Conservation (phyloP, 53 echinoderm and acorn worm genomes). For the Crossaster papposus region DNA sequence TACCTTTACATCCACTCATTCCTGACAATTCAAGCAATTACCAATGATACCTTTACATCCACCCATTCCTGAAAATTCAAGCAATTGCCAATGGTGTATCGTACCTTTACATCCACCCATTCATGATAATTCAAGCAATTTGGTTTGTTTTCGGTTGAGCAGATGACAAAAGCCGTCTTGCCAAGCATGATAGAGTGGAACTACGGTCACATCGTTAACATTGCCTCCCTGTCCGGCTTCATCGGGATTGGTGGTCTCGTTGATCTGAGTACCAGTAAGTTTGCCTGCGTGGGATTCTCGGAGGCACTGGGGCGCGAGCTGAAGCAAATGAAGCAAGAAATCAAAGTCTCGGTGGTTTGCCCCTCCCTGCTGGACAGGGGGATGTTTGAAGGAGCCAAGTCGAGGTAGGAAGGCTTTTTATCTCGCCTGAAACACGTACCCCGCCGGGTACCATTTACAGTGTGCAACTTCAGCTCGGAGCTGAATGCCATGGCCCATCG, state of each 20-base stretch:
- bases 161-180: conserved; percentile 96
- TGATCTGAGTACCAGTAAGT: conserved; percentile 92
- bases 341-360: conserved; percentile 84
- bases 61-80: too few species aligned
- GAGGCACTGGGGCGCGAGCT: conserved; percentile 87
- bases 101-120: too few species aligned
- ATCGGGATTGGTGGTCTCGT: conserved; percentile 90
- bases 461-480: too few species aligned
- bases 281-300: conserved; percentile 89
- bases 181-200: conserved; percentile 88
- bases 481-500: too few species aligned
- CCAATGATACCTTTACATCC: too few species aligned
- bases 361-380: conserved; percentile 89
- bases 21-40: too few species aligned
- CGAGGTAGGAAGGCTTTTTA: conserved; percentile 78
- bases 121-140: too few species aligned
- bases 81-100: too few species aligned
- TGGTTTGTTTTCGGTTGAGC: neutral
- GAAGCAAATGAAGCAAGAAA: conserved; percentile 74
- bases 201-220: conserved; percentile 92
- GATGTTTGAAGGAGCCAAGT: conserved; percentile 88
- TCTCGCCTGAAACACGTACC: too few species aligned
- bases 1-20: too few species aligned
- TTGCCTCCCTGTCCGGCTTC: conserved; percentile 86
- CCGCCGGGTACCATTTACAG: too few species aligned